Evolutionary conservation across 2,113 vertebrate species (phyloP).

Genomic region (Notechis scutatus): DNA sequence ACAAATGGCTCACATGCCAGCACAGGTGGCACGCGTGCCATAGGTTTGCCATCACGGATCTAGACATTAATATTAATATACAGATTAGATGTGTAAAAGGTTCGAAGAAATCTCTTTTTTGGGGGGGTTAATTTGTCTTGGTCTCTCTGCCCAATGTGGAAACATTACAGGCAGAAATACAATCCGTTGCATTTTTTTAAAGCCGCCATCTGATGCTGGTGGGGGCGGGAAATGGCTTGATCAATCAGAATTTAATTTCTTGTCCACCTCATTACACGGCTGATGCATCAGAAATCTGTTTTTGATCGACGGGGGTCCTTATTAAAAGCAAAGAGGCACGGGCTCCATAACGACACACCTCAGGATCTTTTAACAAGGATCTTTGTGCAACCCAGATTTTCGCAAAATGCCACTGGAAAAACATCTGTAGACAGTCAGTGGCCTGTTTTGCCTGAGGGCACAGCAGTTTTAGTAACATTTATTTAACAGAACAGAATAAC

Average conservation of each 20-base stretch:
- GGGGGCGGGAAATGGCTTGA: not conserved
- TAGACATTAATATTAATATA: not conserved
- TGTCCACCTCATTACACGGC: not conserved
- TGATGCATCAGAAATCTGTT: constrained; percentile 10
- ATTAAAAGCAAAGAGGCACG: not conserved
- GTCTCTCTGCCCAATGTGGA: not conserved
- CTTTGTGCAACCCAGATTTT: not conserved
- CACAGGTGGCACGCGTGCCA: no score
- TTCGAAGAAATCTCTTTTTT: not conserved
- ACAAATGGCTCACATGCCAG: no score
- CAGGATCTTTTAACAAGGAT: not conserved
- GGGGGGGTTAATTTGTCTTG: not conserved
- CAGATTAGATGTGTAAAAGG: not conserved
- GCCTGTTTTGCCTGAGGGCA: not conserved
- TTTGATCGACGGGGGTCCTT: constrained; percentile 12
- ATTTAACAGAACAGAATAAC: not conserved
- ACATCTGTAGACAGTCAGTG: no score
- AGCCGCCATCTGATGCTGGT: not conserved
- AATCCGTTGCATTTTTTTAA: not conserved
- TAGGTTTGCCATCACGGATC: not conserved
- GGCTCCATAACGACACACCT: no score
- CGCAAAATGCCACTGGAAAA: not conserved
- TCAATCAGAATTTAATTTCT: constrained; percentile 31
- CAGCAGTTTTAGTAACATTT: not conserved
- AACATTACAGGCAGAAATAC: not conserved